phyloP scores from a whole-genome alignment of 2,113 vertebrate species.

The Choloepus hoffmanni region DNA sequence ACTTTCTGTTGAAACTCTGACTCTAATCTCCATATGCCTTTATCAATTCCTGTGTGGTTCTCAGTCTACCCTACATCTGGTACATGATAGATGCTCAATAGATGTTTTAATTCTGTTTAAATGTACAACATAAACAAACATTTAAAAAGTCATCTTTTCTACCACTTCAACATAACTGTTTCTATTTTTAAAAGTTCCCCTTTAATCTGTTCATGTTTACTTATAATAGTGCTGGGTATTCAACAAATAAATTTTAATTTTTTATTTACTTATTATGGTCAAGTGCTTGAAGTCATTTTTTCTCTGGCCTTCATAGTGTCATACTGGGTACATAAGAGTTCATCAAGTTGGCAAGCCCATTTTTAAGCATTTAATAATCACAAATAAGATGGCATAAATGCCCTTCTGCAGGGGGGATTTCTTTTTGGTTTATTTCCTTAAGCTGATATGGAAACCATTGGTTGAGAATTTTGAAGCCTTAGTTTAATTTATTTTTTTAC shows the following conservation, averaged over 20 bases:
- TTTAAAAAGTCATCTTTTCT: neutral
- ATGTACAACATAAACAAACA: neutral
- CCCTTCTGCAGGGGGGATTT: neutral
- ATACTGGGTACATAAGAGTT: neutral
- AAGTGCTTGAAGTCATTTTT: neutral
- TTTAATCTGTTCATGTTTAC: neutral
- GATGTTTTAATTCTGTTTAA: slow-evolving; percentile 26
- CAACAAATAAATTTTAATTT: neutral
- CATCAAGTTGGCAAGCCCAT: neutral
- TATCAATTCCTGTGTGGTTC: neutral
- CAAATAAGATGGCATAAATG: neutral
- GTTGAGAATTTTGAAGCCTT: neutral
- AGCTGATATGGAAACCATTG: neutral
- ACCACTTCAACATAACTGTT: neutral
- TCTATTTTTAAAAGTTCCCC: neutral
- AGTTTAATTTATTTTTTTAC: neutral
- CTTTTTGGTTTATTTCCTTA: neutral
- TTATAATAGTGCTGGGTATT: neutral
- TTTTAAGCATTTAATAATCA: neutral
- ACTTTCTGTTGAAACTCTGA: neutral
- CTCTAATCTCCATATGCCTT: neutral
- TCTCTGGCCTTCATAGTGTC: neutral
- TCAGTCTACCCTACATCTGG: neutral
- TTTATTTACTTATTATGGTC: neutral
- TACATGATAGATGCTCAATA: neutral